phyloP scores from a whole-genome alignment of 1,140 invertebrate species.

The Dolichoris vasculosae region DNA sequence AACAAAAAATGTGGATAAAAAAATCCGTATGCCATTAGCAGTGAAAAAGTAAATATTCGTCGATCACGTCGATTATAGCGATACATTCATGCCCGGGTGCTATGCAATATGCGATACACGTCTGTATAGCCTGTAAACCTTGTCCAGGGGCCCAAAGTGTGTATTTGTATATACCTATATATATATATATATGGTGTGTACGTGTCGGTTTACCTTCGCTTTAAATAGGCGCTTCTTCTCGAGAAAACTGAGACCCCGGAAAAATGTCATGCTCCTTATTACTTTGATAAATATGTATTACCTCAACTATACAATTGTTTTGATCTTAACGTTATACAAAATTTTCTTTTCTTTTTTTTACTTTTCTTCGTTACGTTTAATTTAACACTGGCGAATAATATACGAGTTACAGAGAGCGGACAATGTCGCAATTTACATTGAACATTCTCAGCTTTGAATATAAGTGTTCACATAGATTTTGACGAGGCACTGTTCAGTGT shows the following conservation, averaged over 20 bases:
- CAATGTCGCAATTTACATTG: constrained; percentile 64
- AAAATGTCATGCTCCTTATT: constrained; percentile 2
- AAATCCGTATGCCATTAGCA: constrained; percentile 22
- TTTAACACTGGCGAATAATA: constrained; percentile 66
- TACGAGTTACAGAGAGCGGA: constrained; percentile 64
- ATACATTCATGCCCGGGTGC: not conserved
- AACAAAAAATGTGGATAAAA: constrained; percentile 4
- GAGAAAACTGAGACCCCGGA: constrained; percentile 5
- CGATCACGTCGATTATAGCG: constrained; percentile 37
- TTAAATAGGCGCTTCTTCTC: not conserved
- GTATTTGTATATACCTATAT: no score
- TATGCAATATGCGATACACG: not conserved
- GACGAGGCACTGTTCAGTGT: constrained; percentile 74
- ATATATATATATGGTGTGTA: no score
- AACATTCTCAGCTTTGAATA: constrained; percentile 67
- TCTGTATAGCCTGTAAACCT: constrained; percentile 17
- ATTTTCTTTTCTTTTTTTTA: constrained; percentile 41
- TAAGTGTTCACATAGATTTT: constrained; percentile 70
- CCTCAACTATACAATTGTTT: constrained; percentile 39
- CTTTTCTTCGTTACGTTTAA: constrained; percentile 21
- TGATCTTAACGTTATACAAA: constrained; percentile 41
- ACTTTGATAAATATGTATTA: constrained; percentile 32
- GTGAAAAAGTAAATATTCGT: constrained; percentile 15
- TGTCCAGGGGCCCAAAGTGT: constrained; percentile 3
- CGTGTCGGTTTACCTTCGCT: not conserved